Conservation (phyloP, 2,888 invertebrate species). For the Cephus nigrinus region DNA sequence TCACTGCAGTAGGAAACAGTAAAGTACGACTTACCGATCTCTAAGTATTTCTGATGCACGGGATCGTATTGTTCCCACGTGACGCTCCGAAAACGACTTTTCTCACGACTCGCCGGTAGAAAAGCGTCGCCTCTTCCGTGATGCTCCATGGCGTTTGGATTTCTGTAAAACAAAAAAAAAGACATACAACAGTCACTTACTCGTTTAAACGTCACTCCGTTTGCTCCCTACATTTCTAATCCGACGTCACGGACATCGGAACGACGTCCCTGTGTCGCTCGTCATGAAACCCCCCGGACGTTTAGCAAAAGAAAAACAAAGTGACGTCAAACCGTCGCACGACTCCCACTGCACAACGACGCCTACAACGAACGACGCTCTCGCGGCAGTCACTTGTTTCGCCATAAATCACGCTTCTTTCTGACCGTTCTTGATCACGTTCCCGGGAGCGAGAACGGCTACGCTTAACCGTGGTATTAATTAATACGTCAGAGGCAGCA, state of each 20-base stretch:
- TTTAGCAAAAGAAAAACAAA: neutral
- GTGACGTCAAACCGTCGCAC: neutral
- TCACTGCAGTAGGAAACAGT: neutral
- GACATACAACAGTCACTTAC: neutral
- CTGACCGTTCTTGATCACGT: neutral
- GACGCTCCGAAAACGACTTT: conserved; percentile 84
- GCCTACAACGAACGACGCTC: neutral
- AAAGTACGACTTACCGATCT: conserved; percentile 78
- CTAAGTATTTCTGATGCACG: conserved; percentile 92
- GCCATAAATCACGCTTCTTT: neutral
- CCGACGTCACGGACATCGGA: neutral
- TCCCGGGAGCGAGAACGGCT: neutral
- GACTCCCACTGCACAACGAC: neutral
- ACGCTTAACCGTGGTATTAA: neutral
- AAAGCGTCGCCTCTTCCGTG: conserved; percentile 79
- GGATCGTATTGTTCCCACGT: conserved; percentile 94
- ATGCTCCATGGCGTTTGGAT: conserved; percentile 80
- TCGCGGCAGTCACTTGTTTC: neutral
- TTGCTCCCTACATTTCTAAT: neutral
- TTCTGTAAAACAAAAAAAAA: conserved; percentile 70
- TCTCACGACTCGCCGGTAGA: conserved; percentile 83
- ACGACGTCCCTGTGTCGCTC: neutral
- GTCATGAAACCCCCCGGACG: neutral
- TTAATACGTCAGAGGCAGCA: neutral
- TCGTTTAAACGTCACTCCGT: neutral